Conservation (phyloP, 1,140 invertebrate genomes). For the Ostrea denselamellosa region DNA sequence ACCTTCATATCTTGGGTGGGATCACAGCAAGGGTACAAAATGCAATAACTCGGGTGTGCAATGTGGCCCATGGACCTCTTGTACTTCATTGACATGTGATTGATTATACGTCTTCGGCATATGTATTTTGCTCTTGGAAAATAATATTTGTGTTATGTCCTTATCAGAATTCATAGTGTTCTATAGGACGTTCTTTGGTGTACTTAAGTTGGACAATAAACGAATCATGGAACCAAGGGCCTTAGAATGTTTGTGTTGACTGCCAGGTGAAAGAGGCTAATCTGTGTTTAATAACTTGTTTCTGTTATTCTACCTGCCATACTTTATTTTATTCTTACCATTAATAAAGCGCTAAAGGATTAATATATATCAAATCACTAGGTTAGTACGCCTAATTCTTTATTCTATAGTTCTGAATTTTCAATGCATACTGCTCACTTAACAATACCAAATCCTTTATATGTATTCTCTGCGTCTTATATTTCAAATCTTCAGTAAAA, state of each 20-base stretch:
- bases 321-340: background rate
- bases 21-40: too few relatives aligned
- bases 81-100: too few relatives aligned
- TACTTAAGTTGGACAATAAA: background rate
- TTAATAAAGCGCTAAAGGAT: background rate
- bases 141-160: background rate
- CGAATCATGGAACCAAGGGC: background rate
- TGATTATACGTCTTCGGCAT: too few relatives aligned
- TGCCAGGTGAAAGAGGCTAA: constrained; percentile 2
- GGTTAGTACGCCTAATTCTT: background rate
- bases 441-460: background rate
- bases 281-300: background rate
- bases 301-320: background rate
- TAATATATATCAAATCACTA: background rate
- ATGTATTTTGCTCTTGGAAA: too few relatives aligned
- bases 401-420: background rate
- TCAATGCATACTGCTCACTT: background rate
- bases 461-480: background rate
- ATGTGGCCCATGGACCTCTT: too few relatives aligned
- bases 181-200: background rate
- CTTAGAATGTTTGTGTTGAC: background rate
- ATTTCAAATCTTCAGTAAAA: background rate
- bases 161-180: background rate
- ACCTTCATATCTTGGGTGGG: too few relatives aligned
- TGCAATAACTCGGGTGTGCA: too few relatives aligned